phyloP scores from a whole-genome alignment of 2,888 invertebrate species.

The Crematogaster levior region DNA sequence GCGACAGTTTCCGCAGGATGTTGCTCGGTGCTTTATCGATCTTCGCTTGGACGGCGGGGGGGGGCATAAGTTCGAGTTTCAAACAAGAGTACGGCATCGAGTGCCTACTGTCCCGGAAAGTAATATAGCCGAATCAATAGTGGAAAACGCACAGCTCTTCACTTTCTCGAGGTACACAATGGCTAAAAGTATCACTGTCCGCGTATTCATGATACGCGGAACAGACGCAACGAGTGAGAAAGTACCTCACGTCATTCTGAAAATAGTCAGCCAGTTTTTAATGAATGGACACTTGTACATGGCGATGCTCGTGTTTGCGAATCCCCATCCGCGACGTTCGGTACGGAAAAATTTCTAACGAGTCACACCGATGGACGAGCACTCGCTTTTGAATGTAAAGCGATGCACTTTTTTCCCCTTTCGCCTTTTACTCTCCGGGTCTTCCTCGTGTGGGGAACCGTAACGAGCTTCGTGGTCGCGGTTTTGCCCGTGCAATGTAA shows the following conservation, averaged over 20 bases:
- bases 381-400: constrained; percentile 39
- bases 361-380: not conserved
- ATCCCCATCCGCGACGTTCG: not conserved
- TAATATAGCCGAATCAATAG: constrained; percentile 61
- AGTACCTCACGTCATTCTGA: not conserved
- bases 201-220: not conserved
- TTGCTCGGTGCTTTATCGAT: constrained; percentile 61
- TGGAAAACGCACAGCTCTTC: constrained; percentile 7
- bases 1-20: constrained; percentile 46
- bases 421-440: not conserved
- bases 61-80: constrained; percentile 61
- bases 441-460: constrained; percentile 19
- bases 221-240: constrained; percentile 2
- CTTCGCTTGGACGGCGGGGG: constrained; percentile 43
- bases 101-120: constrained; percentile 46
- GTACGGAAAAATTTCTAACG: constrained; percentile 18
- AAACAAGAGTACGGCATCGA: constrained; percentile 60
- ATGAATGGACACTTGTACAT: constrained; percentile 17
- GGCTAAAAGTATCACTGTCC: not conserved
- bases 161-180: not conserved
- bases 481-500: constrained; percentile 61
- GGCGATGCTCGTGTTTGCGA: not conserved
- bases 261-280: too few relatives aligned
- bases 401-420: not conserved
- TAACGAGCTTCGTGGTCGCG: constrained; percentile 51